Conservation (phyloP, 2,888 invertebrate species). For the Phlogophora meticulosa region DNA sequence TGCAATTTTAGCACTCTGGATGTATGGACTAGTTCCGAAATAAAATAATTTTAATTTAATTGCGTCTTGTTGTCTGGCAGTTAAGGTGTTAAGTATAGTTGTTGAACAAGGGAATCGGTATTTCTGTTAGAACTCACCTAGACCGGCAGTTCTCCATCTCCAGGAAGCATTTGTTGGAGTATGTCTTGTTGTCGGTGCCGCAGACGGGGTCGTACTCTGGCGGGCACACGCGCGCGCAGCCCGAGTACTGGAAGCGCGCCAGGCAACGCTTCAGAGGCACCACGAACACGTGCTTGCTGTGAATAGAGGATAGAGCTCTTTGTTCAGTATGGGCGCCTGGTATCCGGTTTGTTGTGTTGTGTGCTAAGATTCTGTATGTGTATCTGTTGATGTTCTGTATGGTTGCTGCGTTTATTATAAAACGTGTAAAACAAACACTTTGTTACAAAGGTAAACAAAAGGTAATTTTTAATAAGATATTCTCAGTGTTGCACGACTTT, state of each 20-base stretch:
- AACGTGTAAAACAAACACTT: no score
- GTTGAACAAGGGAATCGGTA: no score
- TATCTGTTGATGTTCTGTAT: neutral
- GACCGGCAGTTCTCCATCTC: conserved; percentile 97
- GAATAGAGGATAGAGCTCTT: conserved; percentile 63
- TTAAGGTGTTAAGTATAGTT: no score
- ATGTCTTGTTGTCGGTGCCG: conserved; percentile 97
- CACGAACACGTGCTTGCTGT: conserved; percentile 96
- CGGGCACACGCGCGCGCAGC: conserved; percentile 96
- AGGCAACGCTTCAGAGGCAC: conserved; percentile 97
- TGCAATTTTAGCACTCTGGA: no score
- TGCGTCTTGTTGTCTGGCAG: no score
- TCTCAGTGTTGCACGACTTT: no score
- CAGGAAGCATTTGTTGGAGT: conserved; percentile 98
- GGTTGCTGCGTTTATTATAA: no score
- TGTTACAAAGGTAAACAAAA: no score
- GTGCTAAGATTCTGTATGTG: no score
- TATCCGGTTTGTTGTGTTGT: conserved; percentile 25
- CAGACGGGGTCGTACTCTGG: conserved; percentile 97
- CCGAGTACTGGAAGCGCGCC: conserved; percentile 95
- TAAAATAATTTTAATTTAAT: no score
- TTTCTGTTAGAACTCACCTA: conserved; percentile 88
- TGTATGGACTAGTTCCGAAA: no score
- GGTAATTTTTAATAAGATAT: no score
- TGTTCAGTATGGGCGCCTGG: conserved; percentile 55